Base-by-base conservation (phyloP, 2,888 invertebrate species). In the Strigamia crassipes region DNA sequence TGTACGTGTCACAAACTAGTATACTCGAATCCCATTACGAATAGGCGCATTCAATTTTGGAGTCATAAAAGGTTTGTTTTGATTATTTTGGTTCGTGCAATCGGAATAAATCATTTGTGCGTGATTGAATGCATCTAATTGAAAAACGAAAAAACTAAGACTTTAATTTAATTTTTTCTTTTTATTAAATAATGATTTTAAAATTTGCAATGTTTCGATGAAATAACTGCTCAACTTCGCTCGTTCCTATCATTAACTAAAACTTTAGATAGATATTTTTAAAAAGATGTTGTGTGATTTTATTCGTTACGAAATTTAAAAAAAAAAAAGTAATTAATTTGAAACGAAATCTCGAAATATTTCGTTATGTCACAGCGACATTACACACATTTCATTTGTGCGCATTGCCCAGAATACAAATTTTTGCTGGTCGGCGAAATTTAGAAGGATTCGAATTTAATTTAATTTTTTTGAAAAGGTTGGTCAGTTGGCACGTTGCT, bases 201-300 rank as follows among this genome's bases (percentile, higher is more conserved):
- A 73, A 21, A 21, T 77, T 77, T 38, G 38, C 77, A 77, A 34
- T 77, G 31, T 31, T 31, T 77, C 31, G 23, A 77, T n/a, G 38
- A 77, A 27, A 27, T 27, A 3, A 3, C 77, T 77, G 77, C 38
- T 77, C 38, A 38, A 77, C 15, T 77, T 18, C 18, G 56, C 56
- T 56, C 18, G n/a, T 56, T 56, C 18, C 18, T 56, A 4, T 56
- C 18, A 6, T 56, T 56, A 18, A 27, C 27, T 27, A 27, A 27
- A 27, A 27, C 3, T 27, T 27, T 27, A 27, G 27, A 27, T 27
- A 27, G 27, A 27, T 27, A 27, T 27, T 27, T 27, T 27, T 27
- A 27, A 27, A 27, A 2, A 27, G 1, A 27, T 27, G 27, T 27
- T 27, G 27, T 27, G 27, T 27, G 27, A 27, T 27, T 27, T 27